phyloP scores from a whole-genome alignment of 2,888 invertebrate genomes.

The Elaeidobius kamerunicus region DNA sequence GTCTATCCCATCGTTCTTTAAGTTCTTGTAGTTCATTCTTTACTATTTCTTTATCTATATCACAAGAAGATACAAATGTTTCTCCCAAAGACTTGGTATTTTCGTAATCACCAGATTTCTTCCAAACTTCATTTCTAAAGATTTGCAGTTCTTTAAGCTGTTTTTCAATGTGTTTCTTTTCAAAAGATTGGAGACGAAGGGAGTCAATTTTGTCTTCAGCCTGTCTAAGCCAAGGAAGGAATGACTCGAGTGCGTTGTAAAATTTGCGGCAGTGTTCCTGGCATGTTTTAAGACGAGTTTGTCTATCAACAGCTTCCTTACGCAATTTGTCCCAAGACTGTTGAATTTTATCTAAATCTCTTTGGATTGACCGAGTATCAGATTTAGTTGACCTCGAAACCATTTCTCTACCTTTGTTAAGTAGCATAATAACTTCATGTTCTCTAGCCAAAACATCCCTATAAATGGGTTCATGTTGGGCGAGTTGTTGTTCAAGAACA shows the following conservation, averaged over 20 bases:
- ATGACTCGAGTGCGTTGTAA: conserved; percentile 77
- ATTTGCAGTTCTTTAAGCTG: conserved; percentile 84
- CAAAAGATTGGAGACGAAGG: conserved; percentile 75
- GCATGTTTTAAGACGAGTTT: conserved; percentile 83
- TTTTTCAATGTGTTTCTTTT: conserved; percentile 81
- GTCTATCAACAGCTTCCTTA: conserved; percentile 81
- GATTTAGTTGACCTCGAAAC: conserved; percentile 49
- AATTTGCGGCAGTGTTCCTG: conserved; percentile 91
- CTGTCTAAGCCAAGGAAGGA: conserved; percentile 84
- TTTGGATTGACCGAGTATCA: conserved; percentile 63
- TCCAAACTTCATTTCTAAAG: conserved; percentile 91
- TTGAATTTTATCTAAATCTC: conserved; percentile 85
- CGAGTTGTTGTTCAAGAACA: conserved; percentile 81
- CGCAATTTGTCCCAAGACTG: conserved; percentile 90
- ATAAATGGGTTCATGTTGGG: conserved; percentile 86
- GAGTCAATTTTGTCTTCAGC: conserved; percentile 81
- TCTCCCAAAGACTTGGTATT: conserved; percentile 84
- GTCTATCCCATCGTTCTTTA: conserved; percentile 86
- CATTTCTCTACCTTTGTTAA: conserved; percentile 84
- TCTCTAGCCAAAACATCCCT: conserved; percentile 84
- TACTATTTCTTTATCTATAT: conserved; percentile 87
- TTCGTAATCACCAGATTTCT: conserved; percentile 91
- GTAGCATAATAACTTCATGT: conserved; percentile 89
- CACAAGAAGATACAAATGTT: conserved; percentile 82
- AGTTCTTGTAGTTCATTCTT: conserved; percentile 76